These are phyloP conservation scores for Casuarius casuarius DNA, from an alignment of 2,113 vertebrate genomes.

Conservation along the genomic window DNA sequence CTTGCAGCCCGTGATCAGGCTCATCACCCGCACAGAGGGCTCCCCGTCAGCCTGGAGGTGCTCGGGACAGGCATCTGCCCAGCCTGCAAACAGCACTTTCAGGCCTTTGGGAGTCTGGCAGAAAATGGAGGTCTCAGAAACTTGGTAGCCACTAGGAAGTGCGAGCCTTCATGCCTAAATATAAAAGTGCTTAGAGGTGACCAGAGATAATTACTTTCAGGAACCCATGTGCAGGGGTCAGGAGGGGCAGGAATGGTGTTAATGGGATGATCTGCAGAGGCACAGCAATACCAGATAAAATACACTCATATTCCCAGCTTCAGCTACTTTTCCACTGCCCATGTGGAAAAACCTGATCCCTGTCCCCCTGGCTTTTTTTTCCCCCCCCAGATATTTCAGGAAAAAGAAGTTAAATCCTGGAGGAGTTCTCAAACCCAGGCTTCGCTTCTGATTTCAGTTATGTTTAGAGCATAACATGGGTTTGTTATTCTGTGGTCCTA, in stretches of 20 bases:
- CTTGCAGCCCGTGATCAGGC: too few relatives aligned
- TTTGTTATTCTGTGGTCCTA: neutral
- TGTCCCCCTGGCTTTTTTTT: neutral
- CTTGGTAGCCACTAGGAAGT: too few relatives aligned
- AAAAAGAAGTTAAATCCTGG: neutral
- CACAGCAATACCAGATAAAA: neutral
- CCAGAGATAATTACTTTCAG: neutral
- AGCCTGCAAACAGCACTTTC: too few relatives aligned
- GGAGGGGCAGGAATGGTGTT: neutral
- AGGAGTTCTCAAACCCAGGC: neutral
- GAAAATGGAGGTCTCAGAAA: too few relatives aligned
- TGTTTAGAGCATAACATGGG: neutral
- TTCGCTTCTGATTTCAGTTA: neutral
- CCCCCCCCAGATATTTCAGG: neutral
- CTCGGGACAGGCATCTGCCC: too few relatives aligned
- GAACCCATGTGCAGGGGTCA: neutral
- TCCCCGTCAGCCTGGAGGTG: too few relatives aligned
- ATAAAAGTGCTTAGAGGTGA: too few relatives aligned
- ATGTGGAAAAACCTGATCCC: neutral
- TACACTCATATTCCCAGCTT: neutral
- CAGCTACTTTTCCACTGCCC: neutral
- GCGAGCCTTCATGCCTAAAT: too few relatives aligned
- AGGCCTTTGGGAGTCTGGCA: too few relatives aligned
- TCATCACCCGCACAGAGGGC: too few relatives aligned
- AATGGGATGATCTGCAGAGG: neutral